These are phyloP conservation scores for Eupithecia exiguata DNA, from an alignment of 2,888 invertebrate species.

Conservation along the genomic window DNA sequence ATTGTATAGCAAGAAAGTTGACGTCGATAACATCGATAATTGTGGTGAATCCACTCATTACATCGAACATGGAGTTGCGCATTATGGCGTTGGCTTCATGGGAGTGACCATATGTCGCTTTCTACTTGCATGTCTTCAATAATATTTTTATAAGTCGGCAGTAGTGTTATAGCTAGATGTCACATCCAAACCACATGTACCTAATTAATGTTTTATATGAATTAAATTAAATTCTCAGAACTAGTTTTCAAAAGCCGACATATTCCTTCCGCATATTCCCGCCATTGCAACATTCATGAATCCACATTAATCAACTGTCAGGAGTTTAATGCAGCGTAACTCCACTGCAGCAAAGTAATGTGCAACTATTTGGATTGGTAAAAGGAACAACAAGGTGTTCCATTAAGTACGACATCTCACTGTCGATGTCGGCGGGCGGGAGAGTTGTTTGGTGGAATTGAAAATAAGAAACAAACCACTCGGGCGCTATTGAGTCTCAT, in stretches of 20 bases:
- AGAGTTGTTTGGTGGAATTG: conserved; percentile 27
- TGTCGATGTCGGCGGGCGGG: conserved; percentile 41
- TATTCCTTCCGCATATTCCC: conserved; percentile 51
- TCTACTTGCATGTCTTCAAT: conserved; percentile 14
- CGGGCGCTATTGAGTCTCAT: conserved; percentile 65
- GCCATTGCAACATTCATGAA: conserved; percentile 58
- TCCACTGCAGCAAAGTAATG: conserved; percentile 20
- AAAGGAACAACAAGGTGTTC: conserved; percentile 33
- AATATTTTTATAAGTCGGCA: neutral
- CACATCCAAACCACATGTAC: neutral
- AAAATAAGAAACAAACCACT: conserved; percentile 40
- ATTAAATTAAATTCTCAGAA: neutral
- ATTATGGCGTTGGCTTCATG: conserved; percentile 57
- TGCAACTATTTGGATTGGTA: conserved; percentile 34
- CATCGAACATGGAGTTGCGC: conserved; percentile 52
- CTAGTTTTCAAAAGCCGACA: conserved; percentile 42
- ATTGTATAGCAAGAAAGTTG: conserved; percentile 60
- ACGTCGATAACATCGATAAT: conserved; percentile 55
- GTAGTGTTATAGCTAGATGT: neutral
- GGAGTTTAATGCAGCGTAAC: conserved; percentile 48
- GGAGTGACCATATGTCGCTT: conserved; percentile 53
- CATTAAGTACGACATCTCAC: conserved; percentile 55
- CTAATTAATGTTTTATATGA: neutral
- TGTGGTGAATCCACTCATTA: conserved; percentile 56
- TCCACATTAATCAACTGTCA: conserved; percentile 64